Percentiles rank a stretch among this genome's conserved stretches.
Conservation (phyloP, 2,888 invertebrate genomes). For the Brachylomia viminalis region DNA sequence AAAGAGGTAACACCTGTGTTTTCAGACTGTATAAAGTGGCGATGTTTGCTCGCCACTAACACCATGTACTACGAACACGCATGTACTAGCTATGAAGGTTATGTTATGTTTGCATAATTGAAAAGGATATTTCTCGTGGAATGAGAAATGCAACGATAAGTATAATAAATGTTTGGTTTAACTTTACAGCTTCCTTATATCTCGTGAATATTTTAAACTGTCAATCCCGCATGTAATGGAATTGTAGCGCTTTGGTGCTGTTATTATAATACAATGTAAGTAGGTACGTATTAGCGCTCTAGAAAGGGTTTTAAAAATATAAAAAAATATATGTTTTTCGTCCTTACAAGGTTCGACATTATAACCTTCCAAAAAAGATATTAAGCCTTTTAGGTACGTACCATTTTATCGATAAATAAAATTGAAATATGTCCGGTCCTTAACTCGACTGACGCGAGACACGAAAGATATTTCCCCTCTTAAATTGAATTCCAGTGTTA, state of each 20-base stretch:
- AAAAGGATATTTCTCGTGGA: slow-evolving; percentile 43
- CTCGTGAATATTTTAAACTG: slow-evolving; percentile 1
- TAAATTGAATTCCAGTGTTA: slow-evolving; percentile 62
- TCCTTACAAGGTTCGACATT: neutral
- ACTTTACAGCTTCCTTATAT: slow-evolving; percentile 8
- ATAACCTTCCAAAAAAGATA: neutral
- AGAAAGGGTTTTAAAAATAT: neutral
- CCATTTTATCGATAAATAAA: slow-evolving; percentile 35
- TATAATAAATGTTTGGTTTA: slow-evolving; percentile 23
- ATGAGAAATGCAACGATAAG: slow-evolving; percentile 34
- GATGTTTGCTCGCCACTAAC: slow-evolving; percentile 21
- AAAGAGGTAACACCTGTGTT: slow-evolving; percentile 52
- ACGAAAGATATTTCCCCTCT: slow-evolving; percentile 55
- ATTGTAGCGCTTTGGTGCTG: neutral
- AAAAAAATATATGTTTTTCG: neutral
- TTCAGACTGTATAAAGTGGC: slow-evolving; percentile 31
- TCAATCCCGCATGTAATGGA: neutral
- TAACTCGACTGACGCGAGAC: slow-evolving; percentile 25
- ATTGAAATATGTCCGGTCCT: slow-evolving; percentile 32
- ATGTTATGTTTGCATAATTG: slow-evolving; percentile 47
- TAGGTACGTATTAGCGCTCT: neutral
- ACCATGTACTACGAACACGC: slow-evolving; percentile 42
- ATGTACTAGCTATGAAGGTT: slow-evolving; percentile 51
- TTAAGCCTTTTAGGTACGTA: neutral
- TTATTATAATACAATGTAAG: neutral